These are phyloP conservation scores for Synanceia verrucosa DNA, from an alignment of 2,797 vertebrate species.

Conservation along the genomic window DNA sequence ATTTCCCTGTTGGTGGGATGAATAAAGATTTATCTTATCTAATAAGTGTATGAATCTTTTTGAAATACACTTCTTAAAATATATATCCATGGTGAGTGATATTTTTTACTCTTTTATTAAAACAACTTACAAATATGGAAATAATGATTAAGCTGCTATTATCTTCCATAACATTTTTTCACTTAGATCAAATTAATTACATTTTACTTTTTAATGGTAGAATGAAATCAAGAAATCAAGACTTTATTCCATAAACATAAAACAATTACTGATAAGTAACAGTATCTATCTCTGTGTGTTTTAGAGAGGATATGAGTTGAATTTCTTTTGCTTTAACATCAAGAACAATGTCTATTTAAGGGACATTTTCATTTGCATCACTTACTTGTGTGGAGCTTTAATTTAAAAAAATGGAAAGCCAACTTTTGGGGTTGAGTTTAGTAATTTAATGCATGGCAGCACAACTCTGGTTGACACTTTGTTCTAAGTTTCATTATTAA, in stretches of 20 bases:
- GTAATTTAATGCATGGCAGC: slow-evolving; percentile 38
- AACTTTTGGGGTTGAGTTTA: slow-evolving; percentile 15
- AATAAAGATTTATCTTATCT: no score
- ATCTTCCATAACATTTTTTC: slow-evolving; percentile 19
- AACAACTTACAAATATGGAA: neutral
- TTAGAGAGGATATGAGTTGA: neutral
- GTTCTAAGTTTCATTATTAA: slow-evolving; percentile 35
- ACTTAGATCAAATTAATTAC: slow-evolving; percentile 16
- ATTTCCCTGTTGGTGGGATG: no score
- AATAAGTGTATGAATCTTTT: slow-evolving; percentile 9
- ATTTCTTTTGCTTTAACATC: neutral
- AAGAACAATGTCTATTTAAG: neutral
- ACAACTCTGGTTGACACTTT: slow-evolving; percentile 25
- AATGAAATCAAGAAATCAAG: neutral
- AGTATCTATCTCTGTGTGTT: neutral
- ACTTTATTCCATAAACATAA: neutral
- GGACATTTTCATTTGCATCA: neutral
- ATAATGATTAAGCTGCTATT: neutral
- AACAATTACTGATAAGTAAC: neutral
- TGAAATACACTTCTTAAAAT: slow-evolving; percentile 24
- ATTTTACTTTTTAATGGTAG: neutral
- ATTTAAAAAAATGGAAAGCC: neutral
- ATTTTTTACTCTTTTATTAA: slow-evolving; percentile 1
- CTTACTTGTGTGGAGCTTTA: neutral
- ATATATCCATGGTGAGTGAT: slow-evolving; percentile 6